phyloP scores from a whole-genome alignment of 2,797 vertebrate genomes.

The Rhinichthys osculus region DNA sequence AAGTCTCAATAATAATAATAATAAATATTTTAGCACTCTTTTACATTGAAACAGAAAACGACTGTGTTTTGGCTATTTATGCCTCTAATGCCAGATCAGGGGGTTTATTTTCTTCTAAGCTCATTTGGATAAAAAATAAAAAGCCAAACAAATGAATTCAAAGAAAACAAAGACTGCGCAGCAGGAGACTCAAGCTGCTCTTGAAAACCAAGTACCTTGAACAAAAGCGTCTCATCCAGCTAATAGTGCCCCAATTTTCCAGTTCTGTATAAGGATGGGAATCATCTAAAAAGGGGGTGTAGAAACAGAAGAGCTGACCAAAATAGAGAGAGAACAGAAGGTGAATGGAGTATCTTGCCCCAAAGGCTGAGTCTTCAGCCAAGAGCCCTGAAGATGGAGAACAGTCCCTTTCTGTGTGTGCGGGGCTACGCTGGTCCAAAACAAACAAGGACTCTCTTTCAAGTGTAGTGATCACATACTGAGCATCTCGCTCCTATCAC shows the following conservation, averaged over 20 bases:
- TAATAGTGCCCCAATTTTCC: not conserved
- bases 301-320: not conserved
- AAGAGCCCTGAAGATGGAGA: conserved; percentile 54
- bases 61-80: not conserved
- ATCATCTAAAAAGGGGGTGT: not conserved
- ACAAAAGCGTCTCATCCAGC: not conserved
- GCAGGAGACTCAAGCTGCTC: not conserved
- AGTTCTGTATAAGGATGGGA: not conserved
- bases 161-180: conserved; percentile 2
- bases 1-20: not conserved
- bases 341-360: conserved; percentile 5
- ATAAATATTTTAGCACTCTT: not conserved
- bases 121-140: conserved; percentile 6
- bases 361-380: conserved; percentile 28
- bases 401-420: conserved; percentile 59
- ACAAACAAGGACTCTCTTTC: conserved; percentile 63
- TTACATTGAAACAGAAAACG: not conserved
- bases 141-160: not conserved
- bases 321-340: conserved; percentile 18
- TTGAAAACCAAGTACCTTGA: conserved; percentile 29
- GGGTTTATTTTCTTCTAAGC: not conserved
- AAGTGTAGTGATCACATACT: conserved; percentile 53
- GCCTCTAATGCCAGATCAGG: not conserved
- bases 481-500: conserved; percentile 48
- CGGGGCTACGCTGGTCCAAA: conserved; percentile 57